Percentiles rank a stretch among this genome's conserved stretches.
Conservation (phyloP, 2,888 invertebrate genomes). For the Ormyrus pomaceus region DNA sequence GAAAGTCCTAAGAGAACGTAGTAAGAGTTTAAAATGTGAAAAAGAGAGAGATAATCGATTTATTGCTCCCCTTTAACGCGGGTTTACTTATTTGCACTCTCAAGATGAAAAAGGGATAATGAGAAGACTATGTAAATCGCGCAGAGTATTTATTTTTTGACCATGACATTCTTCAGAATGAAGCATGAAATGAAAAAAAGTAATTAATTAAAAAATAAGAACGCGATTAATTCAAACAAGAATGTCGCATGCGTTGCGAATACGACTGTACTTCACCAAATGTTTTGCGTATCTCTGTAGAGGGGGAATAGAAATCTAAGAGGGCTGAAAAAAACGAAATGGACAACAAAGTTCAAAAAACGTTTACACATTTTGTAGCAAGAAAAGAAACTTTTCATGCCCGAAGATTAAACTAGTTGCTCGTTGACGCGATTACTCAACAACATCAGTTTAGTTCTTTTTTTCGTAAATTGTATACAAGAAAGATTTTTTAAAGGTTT, state of each 20-base stretch:
- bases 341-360: constrained; percentile 36
- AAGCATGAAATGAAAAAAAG: constrained; percentile 41
- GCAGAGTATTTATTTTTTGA: constrained; percentile 71
- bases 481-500: constrained; percentile 40
- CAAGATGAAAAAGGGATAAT: constrained; percentile 55
- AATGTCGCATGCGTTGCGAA: not conserved
- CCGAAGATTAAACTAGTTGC: constrained; percentile 48
- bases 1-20: constrained; percentile 53
- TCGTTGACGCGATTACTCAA: constrained; percentile 52
- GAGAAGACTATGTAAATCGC: constrained; percentile 59
- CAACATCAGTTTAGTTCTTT: constrained; percentile 41
- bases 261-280: constrained; percentile 23
- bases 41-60: constrained; percentile 54
- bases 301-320: constrained; percentile 17
- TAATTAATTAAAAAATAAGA: not conserved
- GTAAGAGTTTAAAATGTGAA: constrained; percentile 41
- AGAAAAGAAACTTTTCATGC: constrained; percentile 33
- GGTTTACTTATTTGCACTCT: constrained; percentile 60
- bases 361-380: constrained; percentile 16
- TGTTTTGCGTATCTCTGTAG: constrained; percentile 37
- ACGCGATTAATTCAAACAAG: constrained; percentile 47
- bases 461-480: constrained; percentile 44
- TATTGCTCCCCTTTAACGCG: constrained; percentile 60
- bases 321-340: constrained; percentile 23
- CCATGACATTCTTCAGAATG: constrained; percentile 59